A percentile compares a stretch with the other conserved stretches of the same genome.
Evolutionary conservation across 2,113 vertebrate species (phyloP).

Genomic region (Rynchops niger): DNA sequence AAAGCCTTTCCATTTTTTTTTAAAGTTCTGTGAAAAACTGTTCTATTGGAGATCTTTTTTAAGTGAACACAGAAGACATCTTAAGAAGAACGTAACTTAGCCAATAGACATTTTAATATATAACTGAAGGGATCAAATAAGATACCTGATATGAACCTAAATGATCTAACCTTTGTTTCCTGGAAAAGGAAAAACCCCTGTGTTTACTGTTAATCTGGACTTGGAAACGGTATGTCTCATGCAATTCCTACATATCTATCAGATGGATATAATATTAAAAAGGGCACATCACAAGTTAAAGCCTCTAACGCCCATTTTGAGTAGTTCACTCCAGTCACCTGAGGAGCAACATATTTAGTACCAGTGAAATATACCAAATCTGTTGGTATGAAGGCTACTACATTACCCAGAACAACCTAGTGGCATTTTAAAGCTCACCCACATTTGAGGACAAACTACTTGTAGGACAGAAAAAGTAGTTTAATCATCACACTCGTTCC

Average conservation of each 20-base stretch:
- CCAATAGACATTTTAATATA: neutral
- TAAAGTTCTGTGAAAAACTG: neutral
- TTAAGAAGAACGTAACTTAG: neutral
- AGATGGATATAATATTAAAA: neutral
- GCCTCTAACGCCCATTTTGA: neutral
- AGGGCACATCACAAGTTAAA: neutral
- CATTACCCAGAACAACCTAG: neutral
- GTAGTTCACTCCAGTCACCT: neutral
- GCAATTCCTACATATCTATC: neutral
- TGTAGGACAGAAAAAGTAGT: neutral
- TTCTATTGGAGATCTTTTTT: neutral
- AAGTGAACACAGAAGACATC: neutral
- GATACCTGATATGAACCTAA: neutral
- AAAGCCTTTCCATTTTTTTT: neutral
- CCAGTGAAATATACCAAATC: neutral
- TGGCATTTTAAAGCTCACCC: neutral
- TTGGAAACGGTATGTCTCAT: neutral
- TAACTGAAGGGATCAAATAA: neutral
- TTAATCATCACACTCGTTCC: neutral
- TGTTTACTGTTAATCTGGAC: neutral
- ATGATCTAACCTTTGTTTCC: neutral
- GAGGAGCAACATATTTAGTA: neutral
- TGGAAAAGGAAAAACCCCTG: rapidly evolving
- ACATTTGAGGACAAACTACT: neutral
- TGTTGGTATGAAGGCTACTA: neutral